Conservation (phyloP, 1,140 invertebrate genomes). For the Diploscapter pachys region DNA sequence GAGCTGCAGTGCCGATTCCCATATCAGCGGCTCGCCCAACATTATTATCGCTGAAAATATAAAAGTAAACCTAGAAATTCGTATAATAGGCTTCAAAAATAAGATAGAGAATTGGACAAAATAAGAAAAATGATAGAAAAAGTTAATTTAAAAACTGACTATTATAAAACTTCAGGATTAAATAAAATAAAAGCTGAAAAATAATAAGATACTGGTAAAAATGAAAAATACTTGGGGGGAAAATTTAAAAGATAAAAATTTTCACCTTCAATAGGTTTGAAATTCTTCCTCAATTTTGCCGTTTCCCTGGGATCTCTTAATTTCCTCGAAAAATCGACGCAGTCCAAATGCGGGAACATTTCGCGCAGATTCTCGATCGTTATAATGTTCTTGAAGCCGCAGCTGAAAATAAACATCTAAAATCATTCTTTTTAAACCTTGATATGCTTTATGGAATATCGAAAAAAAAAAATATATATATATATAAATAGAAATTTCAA, state of each 20-base stretch:
- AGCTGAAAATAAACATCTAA: constrained; percentile 55
- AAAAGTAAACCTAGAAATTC: not conserved
- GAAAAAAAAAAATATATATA: too few relatives aligned
- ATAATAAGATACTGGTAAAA: not conserved
- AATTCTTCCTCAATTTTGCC: constrained; percentile 49
- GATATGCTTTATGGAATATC: too few relatives aligned
- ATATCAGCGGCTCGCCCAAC: constrained; percentile 68
- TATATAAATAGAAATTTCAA: too few relatives aligned
- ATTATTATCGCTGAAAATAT: constrained; percentile 66
- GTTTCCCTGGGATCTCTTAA: constrained; percentile 29
- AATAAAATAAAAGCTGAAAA: too few relatives aligned
- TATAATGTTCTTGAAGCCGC: constrained; percentile 69
- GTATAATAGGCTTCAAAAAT: too few relatives aligned
- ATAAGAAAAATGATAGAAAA: too few relatives aligned
- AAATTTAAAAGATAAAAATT: too few relatives aligned
- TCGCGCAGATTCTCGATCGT: constrained; percentile 68
- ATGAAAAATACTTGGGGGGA: not conserved
- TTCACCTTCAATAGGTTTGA: constrained; percentile 34
- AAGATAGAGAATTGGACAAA: too few relatives aligned
- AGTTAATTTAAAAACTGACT: too few relatives aligned
- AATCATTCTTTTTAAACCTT: too few relatives aligned
- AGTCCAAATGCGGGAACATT: constrained; percentile 70
- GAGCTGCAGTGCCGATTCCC: constrained; percentile 68
- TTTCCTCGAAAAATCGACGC: constrained; percentile 68
- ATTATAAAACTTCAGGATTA: too few relatives aligned